A percentile compares a stretch with the other conserved stretches of the same genome.
Evolutionary conservation across 2,113 vertebrate genomes (phyloP).

Genomic region (Sula dactylatra): DNA sequence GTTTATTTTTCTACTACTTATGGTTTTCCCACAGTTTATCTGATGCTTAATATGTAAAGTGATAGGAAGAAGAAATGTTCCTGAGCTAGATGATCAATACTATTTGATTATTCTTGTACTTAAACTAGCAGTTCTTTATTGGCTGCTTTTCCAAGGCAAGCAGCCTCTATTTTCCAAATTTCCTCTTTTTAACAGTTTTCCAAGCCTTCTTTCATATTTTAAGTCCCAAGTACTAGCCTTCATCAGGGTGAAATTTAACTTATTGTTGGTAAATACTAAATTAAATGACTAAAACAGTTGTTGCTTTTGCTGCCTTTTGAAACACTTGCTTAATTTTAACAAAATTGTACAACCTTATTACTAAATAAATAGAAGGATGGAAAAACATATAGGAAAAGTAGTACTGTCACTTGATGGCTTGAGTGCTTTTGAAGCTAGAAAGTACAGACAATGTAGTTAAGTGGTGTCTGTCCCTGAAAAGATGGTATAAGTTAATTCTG

Average conservation of each 20-base stretch:
- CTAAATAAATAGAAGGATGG: background rate
- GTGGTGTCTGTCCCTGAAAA: background rate
- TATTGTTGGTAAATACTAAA: background rate
- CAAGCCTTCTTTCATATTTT: background rate
- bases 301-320: background rate
- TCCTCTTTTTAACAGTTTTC: background rate
- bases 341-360: background rate
- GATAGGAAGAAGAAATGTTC: background rate
- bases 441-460: background rate
- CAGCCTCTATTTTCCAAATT: background rate
- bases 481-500: background rate
- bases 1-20: background rate
- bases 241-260: background rate
- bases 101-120: background rate
- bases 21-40: background rate
- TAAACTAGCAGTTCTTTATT: background rate
- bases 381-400: background rate
- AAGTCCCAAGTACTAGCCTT: background rate
- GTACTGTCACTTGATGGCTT: background rate
- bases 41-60: background rate
- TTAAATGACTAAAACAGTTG: background rate
- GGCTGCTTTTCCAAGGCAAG: background rate
- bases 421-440: background rate
- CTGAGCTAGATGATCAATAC: background rate
- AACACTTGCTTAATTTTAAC: background rate